Evolutionary conservation across 2,113 vertebrate genomes (phyloP).

Genomic region (Serilophus lunatus): DNA sequence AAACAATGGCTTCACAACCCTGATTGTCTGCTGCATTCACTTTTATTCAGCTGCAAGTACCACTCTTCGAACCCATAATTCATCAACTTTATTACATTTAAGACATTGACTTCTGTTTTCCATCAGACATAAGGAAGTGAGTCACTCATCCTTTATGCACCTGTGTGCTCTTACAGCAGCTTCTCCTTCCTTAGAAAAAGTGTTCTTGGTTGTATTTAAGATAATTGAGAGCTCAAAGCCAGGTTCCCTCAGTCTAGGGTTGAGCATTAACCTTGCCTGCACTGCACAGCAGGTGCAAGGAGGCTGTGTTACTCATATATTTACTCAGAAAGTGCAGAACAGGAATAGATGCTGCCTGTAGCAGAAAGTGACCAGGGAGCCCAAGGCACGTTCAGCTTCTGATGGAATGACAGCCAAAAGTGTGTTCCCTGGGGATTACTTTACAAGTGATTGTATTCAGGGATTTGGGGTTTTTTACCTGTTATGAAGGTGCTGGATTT

Average conservation of each 20-base stretch:
- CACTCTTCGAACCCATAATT: neutral
- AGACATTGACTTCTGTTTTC: neutral
- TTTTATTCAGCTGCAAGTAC: neutral
- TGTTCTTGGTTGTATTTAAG: neutral
- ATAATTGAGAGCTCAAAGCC: neutral
- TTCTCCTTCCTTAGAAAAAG: neutral
- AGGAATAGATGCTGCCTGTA: neutral
- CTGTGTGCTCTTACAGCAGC: neutral
- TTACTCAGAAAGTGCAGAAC: neutral
- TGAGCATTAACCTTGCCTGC: neutral
- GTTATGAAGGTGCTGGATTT: neutral
- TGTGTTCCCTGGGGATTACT: neutral
- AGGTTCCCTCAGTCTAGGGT: neutral
- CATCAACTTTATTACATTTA: constrained; percentile 24
- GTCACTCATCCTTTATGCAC: neutral
- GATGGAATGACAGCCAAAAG: neutral
- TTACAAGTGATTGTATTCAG: neutral
- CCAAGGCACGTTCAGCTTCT: neutral
- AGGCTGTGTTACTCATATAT: neutral
- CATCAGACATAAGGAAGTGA: neutral
- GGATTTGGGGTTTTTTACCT: neutral
- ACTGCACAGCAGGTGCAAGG: neutral
- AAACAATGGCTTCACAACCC: neutral
- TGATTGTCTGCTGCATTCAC: neutral
- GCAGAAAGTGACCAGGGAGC: neutral